phyloP scores from a whole-genome alignment of 2,888 invertebrate genomes.

The Balanococcus diminutus region DNA sequence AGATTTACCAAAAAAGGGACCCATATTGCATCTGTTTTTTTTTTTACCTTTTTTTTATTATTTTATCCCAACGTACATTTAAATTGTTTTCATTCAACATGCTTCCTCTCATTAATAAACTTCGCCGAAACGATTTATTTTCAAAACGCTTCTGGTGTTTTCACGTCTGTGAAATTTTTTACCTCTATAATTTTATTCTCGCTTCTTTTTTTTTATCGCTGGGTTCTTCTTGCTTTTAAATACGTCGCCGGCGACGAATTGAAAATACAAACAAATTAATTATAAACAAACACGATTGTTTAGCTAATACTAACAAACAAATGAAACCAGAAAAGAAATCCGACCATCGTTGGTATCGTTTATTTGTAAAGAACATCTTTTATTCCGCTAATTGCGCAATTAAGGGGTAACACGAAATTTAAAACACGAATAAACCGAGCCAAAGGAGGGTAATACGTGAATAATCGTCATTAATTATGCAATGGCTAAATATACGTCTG shows the following conservation, averaged over 20 bases:
- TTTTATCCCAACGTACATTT: background rate
- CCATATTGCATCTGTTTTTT: constrained; percentile 30
- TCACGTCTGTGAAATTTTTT: background rate
- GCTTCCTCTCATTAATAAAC: constrained; percentile 10
- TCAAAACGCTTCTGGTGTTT: background rate
- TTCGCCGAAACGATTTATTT: constrained; percentile 13
- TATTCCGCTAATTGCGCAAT: constrained; percentile 5
- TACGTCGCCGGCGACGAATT: constrained; percentile 2
- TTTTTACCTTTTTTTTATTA: background rate
- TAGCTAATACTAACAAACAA: constrained; percentile 24
- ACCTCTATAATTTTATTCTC: constrained; percentile 2
- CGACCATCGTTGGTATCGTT: background rate
- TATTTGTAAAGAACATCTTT: constrained; percentile 32
- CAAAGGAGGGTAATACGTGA: constrained; percentile 9
- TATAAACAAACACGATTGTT: constrained; percentile 31
- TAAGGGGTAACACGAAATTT: constrained; percentile 1
- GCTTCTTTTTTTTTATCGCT: background rate
- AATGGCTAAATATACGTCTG: background rate
- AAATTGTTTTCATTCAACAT: constrained; percentile 9
- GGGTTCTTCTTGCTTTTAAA: background rate
- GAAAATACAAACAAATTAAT: constrained; percentile 36
- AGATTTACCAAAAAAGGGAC: constrained; percentile 9
- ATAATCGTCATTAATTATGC: background rate
- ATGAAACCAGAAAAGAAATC: background rate
- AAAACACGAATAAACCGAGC: constrained; percentile 1